Conservation (phyloP, 2,888 invertebrate species). For the Laspeyria flexula region DNA sequence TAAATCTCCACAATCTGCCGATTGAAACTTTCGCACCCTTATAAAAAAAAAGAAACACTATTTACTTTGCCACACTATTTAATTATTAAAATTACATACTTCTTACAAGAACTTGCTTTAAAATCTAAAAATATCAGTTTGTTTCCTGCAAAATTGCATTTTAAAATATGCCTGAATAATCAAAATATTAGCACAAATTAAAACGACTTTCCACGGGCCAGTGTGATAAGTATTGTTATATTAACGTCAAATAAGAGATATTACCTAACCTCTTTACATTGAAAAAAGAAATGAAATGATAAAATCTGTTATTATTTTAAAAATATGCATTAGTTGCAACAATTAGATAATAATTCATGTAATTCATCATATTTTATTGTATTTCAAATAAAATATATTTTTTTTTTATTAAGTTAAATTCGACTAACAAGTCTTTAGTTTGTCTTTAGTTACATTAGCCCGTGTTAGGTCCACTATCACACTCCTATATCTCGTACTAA, state of each 20-base stretch:
- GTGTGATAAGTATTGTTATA: neutral
- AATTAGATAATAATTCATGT: no score
- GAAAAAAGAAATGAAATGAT: no score
- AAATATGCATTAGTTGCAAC: no score
- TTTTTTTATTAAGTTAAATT: no score
- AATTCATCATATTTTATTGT: no score
- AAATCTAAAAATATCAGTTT: neutral
- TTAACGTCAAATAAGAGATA: neutral
- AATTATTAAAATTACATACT: neutral
- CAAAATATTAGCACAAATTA: neutral
- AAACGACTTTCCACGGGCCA: neutral
- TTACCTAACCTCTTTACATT: no score
- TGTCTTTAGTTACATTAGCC: neutral
- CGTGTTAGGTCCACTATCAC: neutral
- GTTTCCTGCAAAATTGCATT: neutral
- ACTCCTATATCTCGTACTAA: conserved; percentile 21
- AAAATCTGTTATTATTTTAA: no score
- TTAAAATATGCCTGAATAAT: neutral
- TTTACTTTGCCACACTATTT: neutral
- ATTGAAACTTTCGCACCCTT: conserved; percentile 20
- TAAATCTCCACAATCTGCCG: conserved; percentile 26
- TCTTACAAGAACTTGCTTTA: neutral
- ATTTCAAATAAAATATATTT: no score
- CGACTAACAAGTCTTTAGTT: no score
- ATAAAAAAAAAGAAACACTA: neutral